Evolutionary conservation across 1,140 invertebrate genomes (phyloP), one percentile per base, ranked within the genome.

Genomic region (Harpegnathos saltator): DNA sequence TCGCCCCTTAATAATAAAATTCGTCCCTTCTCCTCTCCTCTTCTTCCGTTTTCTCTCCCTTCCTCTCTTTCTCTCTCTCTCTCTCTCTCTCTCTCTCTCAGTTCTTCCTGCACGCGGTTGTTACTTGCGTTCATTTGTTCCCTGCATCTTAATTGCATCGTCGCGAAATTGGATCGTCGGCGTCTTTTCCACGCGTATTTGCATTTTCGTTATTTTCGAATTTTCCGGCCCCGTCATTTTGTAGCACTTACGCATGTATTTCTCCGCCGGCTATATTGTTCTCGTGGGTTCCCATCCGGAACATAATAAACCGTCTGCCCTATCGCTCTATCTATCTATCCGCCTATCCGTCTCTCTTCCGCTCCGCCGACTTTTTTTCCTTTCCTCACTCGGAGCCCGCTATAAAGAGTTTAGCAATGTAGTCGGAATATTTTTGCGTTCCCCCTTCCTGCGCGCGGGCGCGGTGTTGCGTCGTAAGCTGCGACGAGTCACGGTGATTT

Each of bases 211-310:
- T 80, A 54, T 69, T 80, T 58, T 80, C 75, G 65, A 80, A 19
- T 71, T 80, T 71, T 71, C 44, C 75, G 52, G 65, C 65, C n/a
- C 75, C 75, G 75, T 80, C 75, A 80, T 80, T 80, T 80, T 69
- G 69, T 33, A 80, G 65, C 75, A 80, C 75, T 80, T 80, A 80
- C 75, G 75, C 58, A 52, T 80, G 48, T 48, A 69, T 58, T 58
- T 44, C 38, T 44, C 38, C 38, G 38, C 52, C 75, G 75, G 48
- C 65, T 71, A 80, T 80, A 80, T 80, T 80, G 75, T 80, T 80
- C 75, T 80, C 75, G 75, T 71, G 75, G 75, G 65, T 80, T 80
- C 75, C 75, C 75, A 80, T n/a, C 65, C 65, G 75, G 75, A 80
- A 80, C 75, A 80, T 80, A 80, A 80, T 80, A 80, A 80, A 80